phyloP scores from a whole-genome alignment of 2,113 vertebrate species.

The Bufo gargarizans region DNA sequence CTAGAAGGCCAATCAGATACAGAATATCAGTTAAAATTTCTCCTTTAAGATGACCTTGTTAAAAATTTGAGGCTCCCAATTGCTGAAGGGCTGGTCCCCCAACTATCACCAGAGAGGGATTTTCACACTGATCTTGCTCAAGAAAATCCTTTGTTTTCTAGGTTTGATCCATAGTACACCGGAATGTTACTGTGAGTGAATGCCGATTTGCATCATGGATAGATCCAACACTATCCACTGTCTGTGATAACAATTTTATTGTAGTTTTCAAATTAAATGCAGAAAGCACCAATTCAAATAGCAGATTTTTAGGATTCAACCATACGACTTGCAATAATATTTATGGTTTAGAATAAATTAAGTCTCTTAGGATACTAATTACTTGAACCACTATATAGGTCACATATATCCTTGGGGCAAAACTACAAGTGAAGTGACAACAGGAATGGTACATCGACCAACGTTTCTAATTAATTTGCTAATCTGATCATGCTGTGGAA shows the following conservation, averaged over 20 bases:
- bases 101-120: too few relatives aligned
- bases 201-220: neutral
- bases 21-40: too few relatives aligned
- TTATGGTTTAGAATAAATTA: constrained; percentile 28
- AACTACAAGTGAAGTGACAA: constrained; percentile 39
- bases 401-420: constrained; percentile 35
- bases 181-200: neutral
- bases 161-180: neutral
- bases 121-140: too few relatives aligned
- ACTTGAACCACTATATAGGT: constrained; percentile 51
- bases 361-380: constrained; percentile 39
- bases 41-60: too few relatives aligned
- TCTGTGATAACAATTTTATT: neutral
- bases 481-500: constrained; percentile 39
- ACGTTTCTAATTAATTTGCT: constrained; percentile 50
- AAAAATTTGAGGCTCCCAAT: too few relatives aligned
- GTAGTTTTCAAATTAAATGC: neutral
- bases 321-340: constrained; percentile 14
- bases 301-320: neutral
- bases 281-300: neutral
- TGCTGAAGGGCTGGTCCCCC: too few relatives aligned
- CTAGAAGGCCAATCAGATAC: too few relatives aligned
- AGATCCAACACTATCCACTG: neutral
- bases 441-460: constrained; percentile 35
- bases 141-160: neutral